These are phyloP conservation scores for Siniperca chuatsi DNA, from an alignment of 2,113 vertebrate species.

Conservation along the genomic window DNA sequence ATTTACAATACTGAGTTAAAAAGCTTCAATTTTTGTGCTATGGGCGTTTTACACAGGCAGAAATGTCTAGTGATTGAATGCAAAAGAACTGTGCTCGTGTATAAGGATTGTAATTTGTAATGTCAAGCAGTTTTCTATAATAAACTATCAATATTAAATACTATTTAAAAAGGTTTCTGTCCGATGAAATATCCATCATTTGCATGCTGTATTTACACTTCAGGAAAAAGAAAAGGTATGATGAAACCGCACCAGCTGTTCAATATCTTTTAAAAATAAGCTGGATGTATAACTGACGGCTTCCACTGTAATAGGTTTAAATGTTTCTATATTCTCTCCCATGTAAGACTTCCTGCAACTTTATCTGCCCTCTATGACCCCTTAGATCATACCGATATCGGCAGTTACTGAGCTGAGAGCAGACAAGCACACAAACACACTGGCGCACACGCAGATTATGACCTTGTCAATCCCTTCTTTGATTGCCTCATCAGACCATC, in stretches of 20 bases:
- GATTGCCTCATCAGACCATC: constrained; percentile 60
- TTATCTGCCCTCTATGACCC: not conserved
- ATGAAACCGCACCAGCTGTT: not conserved
- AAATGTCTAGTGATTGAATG: not conserved
- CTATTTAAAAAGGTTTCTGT: not conserved
- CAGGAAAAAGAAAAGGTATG: not conserved
- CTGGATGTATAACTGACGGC: not conserved
- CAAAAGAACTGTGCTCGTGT: not conserved
- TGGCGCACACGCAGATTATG: constrained; percentile 22
- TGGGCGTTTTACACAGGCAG: not conserved
- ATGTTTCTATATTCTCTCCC: not conserved
- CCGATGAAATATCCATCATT: not conserved
- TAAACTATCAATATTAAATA: not conserved
- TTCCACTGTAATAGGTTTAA: not conserved
- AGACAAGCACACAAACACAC: constrained; percentile 22
- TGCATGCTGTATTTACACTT: not conserved
- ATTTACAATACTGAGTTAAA: not conserved
- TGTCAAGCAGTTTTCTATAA: not conserved
- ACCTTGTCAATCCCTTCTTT: constrained; percentile 65
- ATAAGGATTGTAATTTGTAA: not conserved
- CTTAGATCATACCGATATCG: constrained; percentile 16
- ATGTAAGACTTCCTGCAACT: not conserved
- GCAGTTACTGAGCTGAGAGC: constrained; percentile 23
- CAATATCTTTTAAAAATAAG: not conserved
- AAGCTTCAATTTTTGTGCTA: not conserved